phyloP scores from a whole-genome alignment of 2,797 vertebrate genomes.

The Propithecus deckenii region DNA sequence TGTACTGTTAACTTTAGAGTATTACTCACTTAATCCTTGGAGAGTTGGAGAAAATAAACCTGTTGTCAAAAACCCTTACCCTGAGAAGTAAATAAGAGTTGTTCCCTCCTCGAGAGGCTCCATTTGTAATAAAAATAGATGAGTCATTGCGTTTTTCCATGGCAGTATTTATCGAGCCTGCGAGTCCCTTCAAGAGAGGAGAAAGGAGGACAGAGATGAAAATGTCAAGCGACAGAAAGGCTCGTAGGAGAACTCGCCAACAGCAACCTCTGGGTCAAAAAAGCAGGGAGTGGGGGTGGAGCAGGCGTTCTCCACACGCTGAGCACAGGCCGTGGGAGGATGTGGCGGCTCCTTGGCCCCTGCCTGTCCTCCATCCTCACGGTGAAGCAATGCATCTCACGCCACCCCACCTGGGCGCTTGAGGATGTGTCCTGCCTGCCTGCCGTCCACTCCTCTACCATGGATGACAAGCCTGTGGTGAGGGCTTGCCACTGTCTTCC shows the following conservation, averaged over 20 bases:
- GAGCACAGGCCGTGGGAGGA: fast-evolving
- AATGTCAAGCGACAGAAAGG: neutral
- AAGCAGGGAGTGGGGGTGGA: neutral
- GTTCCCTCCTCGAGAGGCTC: constrained; percentile 72
- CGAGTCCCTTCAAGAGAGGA: constrained; percentile 57
- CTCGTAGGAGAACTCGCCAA: neutral
- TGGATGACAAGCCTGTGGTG: fast-evolving
- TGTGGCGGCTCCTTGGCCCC: neutral
- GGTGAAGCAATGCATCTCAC: fast-evolving
- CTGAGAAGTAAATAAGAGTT: constrained; percentile 82
- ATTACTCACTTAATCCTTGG: constrained; percentile 79
- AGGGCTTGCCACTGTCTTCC: no score
- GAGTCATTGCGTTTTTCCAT: constrained; percentile 49
- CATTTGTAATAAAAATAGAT: constrained; percentile 81
- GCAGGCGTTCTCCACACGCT: fast-evolving
- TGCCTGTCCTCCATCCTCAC: neutral
- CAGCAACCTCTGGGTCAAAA: neutral
- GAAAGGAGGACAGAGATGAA: neutral
- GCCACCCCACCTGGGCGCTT: no score
- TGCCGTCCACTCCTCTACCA: fast-evolving
- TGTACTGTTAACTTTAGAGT: constrained; percentile 81
- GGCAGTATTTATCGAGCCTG: constrained; percentile 75
- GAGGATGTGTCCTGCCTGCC: neutral
- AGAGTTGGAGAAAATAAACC: constrained; percentile 79
- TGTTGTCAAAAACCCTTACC: constrained; percentile 74